phyloP scores from a whole-genome alignment of 2,888 invertebrate species.

The Polia nebulosa region DNA sequence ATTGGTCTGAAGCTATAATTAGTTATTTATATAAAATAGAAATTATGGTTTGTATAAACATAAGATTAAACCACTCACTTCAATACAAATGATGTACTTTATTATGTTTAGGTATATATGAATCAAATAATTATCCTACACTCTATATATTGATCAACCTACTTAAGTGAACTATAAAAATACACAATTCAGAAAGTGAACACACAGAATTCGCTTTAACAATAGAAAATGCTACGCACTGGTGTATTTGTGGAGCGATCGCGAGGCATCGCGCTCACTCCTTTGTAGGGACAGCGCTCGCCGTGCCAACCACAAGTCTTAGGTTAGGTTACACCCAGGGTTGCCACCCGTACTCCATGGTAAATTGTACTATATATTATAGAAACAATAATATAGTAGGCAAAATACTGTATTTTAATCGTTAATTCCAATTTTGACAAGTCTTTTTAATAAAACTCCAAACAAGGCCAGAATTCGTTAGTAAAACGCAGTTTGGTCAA shows the following conservation, averaged over 20 bases:
- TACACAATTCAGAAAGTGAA: not conserved
- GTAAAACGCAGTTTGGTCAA: no score
- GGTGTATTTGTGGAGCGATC: constrained; percentile 37
- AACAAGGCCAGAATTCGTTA: no score
- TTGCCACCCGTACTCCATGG: no score
- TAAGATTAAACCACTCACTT: no score
- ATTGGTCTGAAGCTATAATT: no score
- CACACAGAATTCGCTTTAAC: constrained; percentile 5
- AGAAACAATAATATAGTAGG: no score
- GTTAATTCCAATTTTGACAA: no score
- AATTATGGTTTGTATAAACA: no score
- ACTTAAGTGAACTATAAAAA: not conserved
- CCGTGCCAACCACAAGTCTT: constrained; percentile 61
- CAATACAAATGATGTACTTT: not conserved
- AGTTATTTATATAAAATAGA: no score
- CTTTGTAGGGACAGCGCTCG: constrained; percentile 51
- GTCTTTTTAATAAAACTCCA: no score
- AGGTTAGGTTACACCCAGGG: constrained; percentile 33
- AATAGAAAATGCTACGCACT: constrained; percentile 21
- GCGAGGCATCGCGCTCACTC: constrained; percentile 45
- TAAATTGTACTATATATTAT: no score
- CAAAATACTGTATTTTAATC: no score
- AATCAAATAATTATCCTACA: constrained; percentile 17
- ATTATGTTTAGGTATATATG: not conserved
- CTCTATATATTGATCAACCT: not conserved